Evolutionary conservation across 2,797 vertebrate genomes (phyloP).

Genomic region (Clarias fuscus): DNA sequence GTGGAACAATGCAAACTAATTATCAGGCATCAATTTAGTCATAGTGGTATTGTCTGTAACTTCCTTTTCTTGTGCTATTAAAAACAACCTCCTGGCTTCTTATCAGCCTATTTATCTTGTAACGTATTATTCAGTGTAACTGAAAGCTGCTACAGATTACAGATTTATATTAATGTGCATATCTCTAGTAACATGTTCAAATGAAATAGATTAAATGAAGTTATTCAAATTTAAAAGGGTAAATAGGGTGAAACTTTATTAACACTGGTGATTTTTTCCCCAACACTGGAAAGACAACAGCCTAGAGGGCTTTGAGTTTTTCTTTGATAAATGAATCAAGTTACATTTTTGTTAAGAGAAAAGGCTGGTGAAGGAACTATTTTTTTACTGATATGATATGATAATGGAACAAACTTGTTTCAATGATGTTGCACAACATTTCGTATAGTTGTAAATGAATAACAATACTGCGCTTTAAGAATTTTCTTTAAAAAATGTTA

Average conservation of each 20-base stretch:
- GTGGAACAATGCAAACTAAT: background rate
- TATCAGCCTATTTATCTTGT: background rate
- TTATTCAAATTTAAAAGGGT: too few relatives aligned
- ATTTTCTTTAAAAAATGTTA: background rate
- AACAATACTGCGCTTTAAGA: background rate
- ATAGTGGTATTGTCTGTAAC: background rate
- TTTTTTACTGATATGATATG: too few relatives aligned
- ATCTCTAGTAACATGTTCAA: background rate
- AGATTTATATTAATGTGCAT: background rate
- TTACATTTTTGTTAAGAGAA: background rate
- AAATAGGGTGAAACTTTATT: background rate
- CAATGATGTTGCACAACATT: background rate
- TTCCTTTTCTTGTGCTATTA: background rate
- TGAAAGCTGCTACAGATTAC: background rate
- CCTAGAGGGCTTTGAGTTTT: background rate
- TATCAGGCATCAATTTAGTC: background rate
- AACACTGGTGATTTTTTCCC: background rate
- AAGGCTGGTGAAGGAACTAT: background rate
- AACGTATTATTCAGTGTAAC: background rate
- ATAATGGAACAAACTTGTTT: background rate
- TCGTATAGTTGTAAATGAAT: background rate
- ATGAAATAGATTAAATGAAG: background rate
- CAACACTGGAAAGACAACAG: background rate
- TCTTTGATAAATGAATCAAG: background rate
- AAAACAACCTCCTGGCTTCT: background rate